Evolutionary conservation across 2,888 invertebrate species (phyloP).

Genomic region (Lochmaea capreae): DNA sequence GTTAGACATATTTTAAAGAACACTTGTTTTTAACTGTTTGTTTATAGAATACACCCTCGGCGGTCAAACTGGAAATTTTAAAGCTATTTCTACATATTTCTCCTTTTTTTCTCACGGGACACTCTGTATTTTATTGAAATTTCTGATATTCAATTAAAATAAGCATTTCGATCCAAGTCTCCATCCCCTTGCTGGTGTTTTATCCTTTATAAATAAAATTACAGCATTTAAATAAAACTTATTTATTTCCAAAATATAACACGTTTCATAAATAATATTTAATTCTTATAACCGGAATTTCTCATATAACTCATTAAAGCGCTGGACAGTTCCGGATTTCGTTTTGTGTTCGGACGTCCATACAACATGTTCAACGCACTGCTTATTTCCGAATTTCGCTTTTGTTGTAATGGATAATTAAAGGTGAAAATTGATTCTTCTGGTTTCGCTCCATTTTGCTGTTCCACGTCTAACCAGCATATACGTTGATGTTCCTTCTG

Average conservation of each 20-base stretch:
- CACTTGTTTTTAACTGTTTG: no score
- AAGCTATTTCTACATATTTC: no score
- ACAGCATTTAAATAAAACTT: neutral
- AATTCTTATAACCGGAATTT: neutral
- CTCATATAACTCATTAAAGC: conserved; percentile 40
- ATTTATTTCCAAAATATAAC: neutral
- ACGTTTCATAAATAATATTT: neutral
- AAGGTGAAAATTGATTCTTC: neutral
- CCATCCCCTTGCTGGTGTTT: neutral
- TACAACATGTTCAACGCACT: conserved; percentile 41
- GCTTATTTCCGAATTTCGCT: conserved; percentile 42
- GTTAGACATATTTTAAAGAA: no score
- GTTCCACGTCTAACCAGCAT: neutral
- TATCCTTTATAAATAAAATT: neutral
- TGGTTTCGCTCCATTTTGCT: neutral
- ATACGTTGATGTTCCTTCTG: neutral
- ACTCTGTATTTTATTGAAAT: neutral
- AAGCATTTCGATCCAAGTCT: no score
- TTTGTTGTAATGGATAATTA: conserved; percentile 30
- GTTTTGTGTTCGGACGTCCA: conserved; percentile 35
- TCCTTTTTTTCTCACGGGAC: no score
- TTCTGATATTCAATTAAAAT: neutral
- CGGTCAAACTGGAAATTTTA: no score
- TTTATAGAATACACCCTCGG: no score
- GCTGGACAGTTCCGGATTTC: conserved; percentile 42